Percentiles rank a stretch among this genome's conserved stretches.
These are phyloP conservation scores for Gymnoscopelus microlampas DNA, from an alignment of 2,797 vertebrate genomes.

Conservation along the genomic window DNA sequence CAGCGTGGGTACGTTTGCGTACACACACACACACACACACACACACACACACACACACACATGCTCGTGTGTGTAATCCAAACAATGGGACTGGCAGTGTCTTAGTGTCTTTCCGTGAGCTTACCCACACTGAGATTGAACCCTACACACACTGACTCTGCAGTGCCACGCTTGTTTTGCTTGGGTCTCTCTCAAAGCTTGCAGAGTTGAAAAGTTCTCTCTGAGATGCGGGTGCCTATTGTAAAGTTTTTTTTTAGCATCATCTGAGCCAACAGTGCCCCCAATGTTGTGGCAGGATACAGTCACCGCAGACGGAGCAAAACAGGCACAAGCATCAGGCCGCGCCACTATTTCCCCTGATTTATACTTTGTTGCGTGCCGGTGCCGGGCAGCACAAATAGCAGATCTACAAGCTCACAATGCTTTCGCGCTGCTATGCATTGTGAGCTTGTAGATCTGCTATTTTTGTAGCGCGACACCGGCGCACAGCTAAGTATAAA, in stretches of 20 bases:
- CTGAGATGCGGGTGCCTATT: constrained; percentile 32
- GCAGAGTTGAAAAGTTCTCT: constrained; percentile 66
- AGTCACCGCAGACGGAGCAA: constrained; percentile 51
- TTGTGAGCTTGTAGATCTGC: no score
- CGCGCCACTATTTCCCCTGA: constrained; percentile 16
- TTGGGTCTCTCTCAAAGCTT: constrained; percentile 45
- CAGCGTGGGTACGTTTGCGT: constrained; percentile 40
- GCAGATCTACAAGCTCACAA: no score
- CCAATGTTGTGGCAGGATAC: constrained; percentile 35
- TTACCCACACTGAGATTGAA: constrained; percentile 59
- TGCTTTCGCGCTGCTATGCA: no score
- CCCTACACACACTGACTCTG: constrained; percentile 52
- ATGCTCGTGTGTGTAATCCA: constrained; percentile 36
- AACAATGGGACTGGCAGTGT: constrained; percentile 51
- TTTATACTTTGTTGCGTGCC: no score
- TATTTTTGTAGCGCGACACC: no score
- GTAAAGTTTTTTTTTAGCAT: constrained; percentile 51
- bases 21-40: constrained; percentile 1
- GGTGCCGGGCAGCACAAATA: no score
- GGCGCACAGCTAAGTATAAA: background rate
- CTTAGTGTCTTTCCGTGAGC: constrained; percentile 55
- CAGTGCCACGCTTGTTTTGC: constrained; percentile 51
- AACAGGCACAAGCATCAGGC: constrained; percentile 60
- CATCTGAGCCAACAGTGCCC: constrained; percentile 40
- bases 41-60: constrained; percentile 1